Evolutionary conservation across 2,888 invertebrate genomes (phyloP), one percentile per base, ranked within the genome.

Genomic region (Drosophila neonasuta): DNA sequence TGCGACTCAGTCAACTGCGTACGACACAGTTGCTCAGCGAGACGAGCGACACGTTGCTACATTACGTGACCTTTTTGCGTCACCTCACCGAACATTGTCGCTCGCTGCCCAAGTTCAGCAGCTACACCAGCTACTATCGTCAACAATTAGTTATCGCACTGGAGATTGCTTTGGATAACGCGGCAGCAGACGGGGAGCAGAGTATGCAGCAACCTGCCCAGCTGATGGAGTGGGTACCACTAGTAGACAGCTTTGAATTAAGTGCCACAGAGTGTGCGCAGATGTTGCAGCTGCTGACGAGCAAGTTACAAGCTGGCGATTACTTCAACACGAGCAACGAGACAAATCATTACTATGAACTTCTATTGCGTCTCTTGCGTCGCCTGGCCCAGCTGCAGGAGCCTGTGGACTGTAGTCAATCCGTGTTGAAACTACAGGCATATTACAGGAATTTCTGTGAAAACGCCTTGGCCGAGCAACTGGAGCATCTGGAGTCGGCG

Each of bases 401-500:
- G 52, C 63, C 87, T 0, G 50, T 89, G 1, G 77, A 82, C 13
- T 81, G 86, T 51, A 61, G 89, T 3, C 89, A 91, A 41, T 79
- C 91, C 15, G 77, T 93, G 4, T 86, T 88, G 46, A 91, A 91
- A 51, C 88, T 91, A 29, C 86, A 91, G 7, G 88, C 88, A 49
- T 85, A 93, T 39, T 94, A 93, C 78, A 88, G 89, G 2, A 88
- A 91, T 41, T 88, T 93, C 50, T 88, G 93, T 5, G 58, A 62
- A 0, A 44, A 10, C 50, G 91, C 91, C 2, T 15, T 70, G 89
- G 0, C 45, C 24, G 59, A 79, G 24, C 92, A 93, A 80, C 84
- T 93, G 24, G 92, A 92, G 3, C 90, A 88, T 45, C 89, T 95
- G 77, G 94, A 94, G 74, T 89, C 88, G 5, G 89, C 92, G 2